These are phyloP conservation scores for Villa cingulata DNA, from an alignment of 2,888 invertebrate genomes.

Conservation along the genomic window DNA sequence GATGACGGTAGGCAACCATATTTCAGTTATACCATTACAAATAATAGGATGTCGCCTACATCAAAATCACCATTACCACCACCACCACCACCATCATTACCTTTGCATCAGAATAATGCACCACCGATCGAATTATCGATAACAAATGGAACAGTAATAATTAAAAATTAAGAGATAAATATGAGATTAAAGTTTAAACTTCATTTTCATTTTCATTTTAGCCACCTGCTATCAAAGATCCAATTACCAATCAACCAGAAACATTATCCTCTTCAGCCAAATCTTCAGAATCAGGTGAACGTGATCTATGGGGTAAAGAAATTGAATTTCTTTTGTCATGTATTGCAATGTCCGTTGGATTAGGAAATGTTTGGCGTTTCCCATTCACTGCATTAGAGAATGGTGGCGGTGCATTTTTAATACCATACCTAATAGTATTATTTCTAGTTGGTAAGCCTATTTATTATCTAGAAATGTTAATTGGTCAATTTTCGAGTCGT, in stretches of 20 bases:
- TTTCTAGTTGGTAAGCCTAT: constrained; percentile 52
- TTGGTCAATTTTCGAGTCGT: constrained; percentile 59
- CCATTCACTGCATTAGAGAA: constrained; percentile 52
- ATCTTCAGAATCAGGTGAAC: constrained; percentile 17
- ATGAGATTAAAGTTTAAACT: neutral
- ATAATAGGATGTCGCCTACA: neutral
- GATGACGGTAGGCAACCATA: constrained; percentile 23
- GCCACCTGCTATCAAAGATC: neutral
- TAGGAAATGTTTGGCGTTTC: constrained; percentile 57
- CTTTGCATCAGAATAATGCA: neutral
- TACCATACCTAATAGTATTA: constrained; percentile 49
- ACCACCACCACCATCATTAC: no score
- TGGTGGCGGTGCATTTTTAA: constrained; percentile 53
- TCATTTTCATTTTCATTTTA: neutral
- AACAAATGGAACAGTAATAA: constrained; percentile 3
- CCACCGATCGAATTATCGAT: constrained; percentile 4
- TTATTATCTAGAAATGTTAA: constrained; percentile 57
- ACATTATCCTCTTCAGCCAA: neutral
- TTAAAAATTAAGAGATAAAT: neutral
- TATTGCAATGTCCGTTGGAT: constrained; percentile 46
- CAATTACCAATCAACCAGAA: neutral
- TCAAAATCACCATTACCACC: no score
- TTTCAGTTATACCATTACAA: neutral
- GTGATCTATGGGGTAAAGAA: constrained; percentile 34
- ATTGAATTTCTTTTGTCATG: constrained; percentile 35